Base-by-base conservation (phyloP, 1,140 invertebrate species). In the Oedothorax gibbosus region DNA sequence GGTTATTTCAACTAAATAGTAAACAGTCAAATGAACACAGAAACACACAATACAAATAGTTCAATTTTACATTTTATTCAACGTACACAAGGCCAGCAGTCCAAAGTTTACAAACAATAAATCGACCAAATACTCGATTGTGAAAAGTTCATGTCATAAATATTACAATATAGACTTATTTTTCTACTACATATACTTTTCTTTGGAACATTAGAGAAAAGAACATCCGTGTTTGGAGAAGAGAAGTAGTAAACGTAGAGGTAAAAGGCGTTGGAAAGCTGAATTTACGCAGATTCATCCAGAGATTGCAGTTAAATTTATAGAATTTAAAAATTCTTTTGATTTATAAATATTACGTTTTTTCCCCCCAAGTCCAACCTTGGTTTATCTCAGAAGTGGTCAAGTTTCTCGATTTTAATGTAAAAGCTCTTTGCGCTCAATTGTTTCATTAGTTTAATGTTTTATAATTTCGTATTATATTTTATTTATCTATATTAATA, bases 201-300 rank as follows among this genome's bases (percentile, higher is more conserved):
- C 35, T 35, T 2, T 35, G 35, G 35, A 5, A 35, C 35, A 51
- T 71, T 50, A 71, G 69, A 53, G 10, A 49, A 71, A 53, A 51
- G 68, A 71, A 71, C 54, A 71, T 51, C 54, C 50, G 69, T 71
- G 69, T 53, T 71, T 18, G 51, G 54, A 71, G 69, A 53, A 54
- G 69, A 53, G 51, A 71, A 71, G 69, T 71, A 54, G 69, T 71
- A 71, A 71, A 71, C n/a, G 69, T 71, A 51, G 51, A 49, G 54
- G 69, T 18, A 51, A 66, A 54, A 54, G 69, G 35, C 35, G 35
- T 35, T 35, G 35, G 35, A 35, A 35, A 35, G 35, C 35, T 35
- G 35, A 35, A 35, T 2, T 35, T 35, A 35, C 1, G 35, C 35
- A 35, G 35, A 35, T 35, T 35, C 35, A 35, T 35, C 35, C 35